Conservation (phyloP, 2,888 invertebrate species). For the Gasteruption jaculator region DNA sequence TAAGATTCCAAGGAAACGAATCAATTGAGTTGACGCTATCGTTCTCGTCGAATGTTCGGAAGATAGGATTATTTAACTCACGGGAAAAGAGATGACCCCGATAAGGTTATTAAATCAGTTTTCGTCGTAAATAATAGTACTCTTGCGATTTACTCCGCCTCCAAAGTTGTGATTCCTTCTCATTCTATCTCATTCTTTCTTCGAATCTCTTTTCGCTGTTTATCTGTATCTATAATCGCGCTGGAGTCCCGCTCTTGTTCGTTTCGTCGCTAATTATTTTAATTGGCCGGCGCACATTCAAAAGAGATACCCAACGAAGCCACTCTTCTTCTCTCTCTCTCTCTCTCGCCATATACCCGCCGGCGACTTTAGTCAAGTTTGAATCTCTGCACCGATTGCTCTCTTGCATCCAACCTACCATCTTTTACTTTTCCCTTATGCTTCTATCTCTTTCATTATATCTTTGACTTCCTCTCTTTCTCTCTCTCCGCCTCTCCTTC, state of each 20-base stretch:
- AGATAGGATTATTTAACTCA: too few relatives aligned
- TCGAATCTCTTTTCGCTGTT: neutral
- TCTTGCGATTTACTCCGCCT: slow-evolving; percentile 6
- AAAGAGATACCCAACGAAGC: slow-evolving; percentile 41
- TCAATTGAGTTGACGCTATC: too few relatives aligned
- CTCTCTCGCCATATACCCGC: neutral
- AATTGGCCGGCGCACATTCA: slow-evolving; percentile 51
- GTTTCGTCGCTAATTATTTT: slow-evolving; percentile 52
- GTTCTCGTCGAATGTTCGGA: too few relatives aligned
- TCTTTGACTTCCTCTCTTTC: slow-evolving; percentile 7
- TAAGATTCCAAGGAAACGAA: too few relatives aligned
- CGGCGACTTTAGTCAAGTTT: too few relatives aligned
- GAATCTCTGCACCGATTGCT: too few relatives aligned
- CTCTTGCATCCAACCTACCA: too few relatives aligned
- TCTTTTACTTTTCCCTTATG: slow-evolving; percentile 2
- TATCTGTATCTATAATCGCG: slow-evolving; percentile 9
- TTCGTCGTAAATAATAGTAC: slow-evolving; percentile 15
- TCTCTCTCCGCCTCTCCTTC: slow-evolving; percentile 10
- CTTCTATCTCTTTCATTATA: slow-evolving; percentile 13
- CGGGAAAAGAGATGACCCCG: slow-evolving; percentile 5
- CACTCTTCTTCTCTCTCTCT: slow-evolving; percentile 18
- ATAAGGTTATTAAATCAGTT: slow-evolving; percentile 8
- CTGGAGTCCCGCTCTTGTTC: slow-evolving; percentile 41
- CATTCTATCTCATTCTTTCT: neutral
- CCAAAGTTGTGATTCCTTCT: slow-evolving; percentile 11